phyloP scores from a whole-genome alignment of 2,113 vertebrate genomes.

The Takifugu flavidus region DNA sequence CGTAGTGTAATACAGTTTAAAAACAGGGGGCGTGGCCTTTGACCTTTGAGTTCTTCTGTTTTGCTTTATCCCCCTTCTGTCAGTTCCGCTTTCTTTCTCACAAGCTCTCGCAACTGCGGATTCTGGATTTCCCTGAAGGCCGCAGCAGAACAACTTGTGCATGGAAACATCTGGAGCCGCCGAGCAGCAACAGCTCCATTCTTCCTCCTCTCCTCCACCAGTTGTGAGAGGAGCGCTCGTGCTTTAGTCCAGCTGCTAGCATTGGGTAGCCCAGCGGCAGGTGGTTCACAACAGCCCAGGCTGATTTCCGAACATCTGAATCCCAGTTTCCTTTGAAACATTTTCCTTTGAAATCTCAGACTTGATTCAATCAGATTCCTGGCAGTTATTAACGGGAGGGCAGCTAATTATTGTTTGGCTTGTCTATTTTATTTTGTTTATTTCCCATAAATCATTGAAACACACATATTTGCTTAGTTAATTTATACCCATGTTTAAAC shows the following conservation, averaged over 20 bases:
- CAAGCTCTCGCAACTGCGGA: slow-evolving; percentile 17
- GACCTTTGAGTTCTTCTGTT: slow-evolving; percentile 23
- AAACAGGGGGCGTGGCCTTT: slow-evolving; percentile 35
- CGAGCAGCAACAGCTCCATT: slow-evolving; percentile 10
- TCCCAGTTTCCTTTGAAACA: not conserved
- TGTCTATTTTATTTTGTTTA: too few species aligned
- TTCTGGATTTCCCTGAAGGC: slow-evolving; percentile 27
- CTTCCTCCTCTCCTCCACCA: not conserved
- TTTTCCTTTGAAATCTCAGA: not conserved
- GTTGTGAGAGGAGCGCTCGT: slow-evolving; percentile 5
- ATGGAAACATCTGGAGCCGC: slow-evolving; percentile 31
- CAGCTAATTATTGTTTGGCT: not conserved
- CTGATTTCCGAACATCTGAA: slow-evolving; percentile 6
- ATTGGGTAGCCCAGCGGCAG: not conserved
- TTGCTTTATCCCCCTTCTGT: not conserved
- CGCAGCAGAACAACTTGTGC: slow-evolving; percentile 16
- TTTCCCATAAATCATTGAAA: too few species aligned
- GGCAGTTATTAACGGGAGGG: not conserved
- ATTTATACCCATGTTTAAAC: too few species aligned
- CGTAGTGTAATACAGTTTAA: slow-evolving; percentile 32
- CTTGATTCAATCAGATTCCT: slow-evolving; percentile 2
- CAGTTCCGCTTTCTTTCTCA: not conserved
- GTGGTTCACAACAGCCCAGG: not conserved
- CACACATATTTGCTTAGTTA: too few species aligned
- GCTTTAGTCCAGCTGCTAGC: slow-evolving; percentile 1